Conservation (phyloP, 1,140 invertebrate genomes). For the Drosophila sproati region DNA sequence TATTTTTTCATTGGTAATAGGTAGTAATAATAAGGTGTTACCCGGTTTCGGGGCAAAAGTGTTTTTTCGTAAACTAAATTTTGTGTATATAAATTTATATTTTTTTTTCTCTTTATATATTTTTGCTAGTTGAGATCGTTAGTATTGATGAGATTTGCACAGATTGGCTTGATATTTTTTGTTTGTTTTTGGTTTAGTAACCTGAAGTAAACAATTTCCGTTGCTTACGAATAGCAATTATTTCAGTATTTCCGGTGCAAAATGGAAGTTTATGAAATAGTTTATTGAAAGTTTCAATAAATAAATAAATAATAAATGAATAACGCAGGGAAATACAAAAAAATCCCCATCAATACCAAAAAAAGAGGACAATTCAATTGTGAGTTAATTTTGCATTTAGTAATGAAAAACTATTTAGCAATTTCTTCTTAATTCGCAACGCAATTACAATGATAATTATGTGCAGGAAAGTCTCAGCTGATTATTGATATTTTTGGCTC, state of each 20-base stretch:
- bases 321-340: not conserved
- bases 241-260: not conserved
- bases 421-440: conserved; percentile 1
- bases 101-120: too few relatives aligned
- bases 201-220: not conserved
- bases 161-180: not conserved
- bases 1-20: too few relatives aligned
- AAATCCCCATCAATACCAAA: not conserved
- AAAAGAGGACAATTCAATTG: not conserved
- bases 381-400: not conserved
- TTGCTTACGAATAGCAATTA: conserved; percentile 5
- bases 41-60: too few relatives aligned
- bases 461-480: not conserved
- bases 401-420: not conserved
- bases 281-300: not conserved
- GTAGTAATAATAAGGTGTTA: too few relatives aligned
- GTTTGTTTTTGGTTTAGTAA: not conserved
- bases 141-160: not conserved
- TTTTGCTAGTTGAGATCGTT: not conserved
- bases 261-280: conserved; percentile 4
- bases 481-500: not conserved
- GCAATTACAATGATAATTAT: conserved; percentile 13
- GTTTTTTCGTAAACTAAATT: too few relatives aligned
- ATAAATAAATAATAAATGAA: not conserved
- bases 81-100: too few relatives aligned